A percentile compares a stretch with the other conserved stretches of the same genome.
Evolutionary conservation across 2,888 invertebrate genomes (phyloP).

Genomic region (Drosophila anomelani): DNA sequence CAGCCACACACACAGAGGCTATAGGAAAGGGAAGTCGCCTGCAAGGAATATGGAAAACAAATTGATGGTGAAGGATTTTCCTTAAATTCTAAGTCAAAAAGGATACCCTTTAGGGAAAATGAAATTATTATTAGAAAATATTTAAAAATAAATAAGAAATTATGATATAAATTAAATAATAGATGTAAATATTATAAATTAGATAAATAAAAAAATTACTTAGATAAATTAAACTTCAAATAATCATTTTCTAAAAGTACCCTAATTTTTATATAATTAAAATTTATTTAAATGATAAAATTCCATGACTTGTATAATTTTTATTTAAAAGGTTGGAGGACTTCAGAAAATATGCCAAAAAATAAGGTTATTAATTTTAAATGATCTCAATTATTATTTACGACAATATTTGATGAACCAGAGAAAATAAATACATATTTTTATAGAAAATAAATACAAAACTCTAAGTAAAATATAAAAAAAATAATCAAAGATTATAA

Average conservation of each 20-base stretch:
- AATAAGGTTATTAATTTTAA: background rate
- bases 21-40: slow-evolving; percentile 27
- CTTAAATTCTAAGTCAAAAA: background rate
- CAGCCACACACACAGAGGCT: slow-evolving; percentile 3
- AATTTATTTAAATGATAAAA: background rate
- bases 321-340: background rate
- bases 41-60: slow-evolving; percentile 37
- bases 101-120: slow-evolving; percentile 2
- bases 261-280: too few species aligned
- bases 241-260: too few species aligned
- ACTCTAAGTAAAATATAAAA: too few species aligned
- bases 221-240: too few species aligned
- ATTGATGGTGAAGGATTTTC: slow-evolving; percentile 16
- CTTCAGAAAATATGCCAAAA: background rate
- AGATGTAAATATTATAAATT: too few species aligned
- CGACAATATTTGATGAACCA: too few species aligned
- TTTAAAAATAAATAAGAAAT: background rate
- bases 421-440: too few species aligned
- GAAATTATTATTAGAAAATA: too few species aligned
- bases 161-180: too few species aligned
- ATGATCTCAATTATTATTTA: background rate
- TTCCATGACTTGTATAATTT: background rate
- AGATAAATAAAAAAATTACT: too few species aligned
- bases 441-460: too few species aligned
- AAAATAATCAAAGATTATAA: too few species aligned